phyloP scores from a whole-genome alignment of 2,797 vertebrate genomes.

The Pteronotus mesoamericanus region DNA sequence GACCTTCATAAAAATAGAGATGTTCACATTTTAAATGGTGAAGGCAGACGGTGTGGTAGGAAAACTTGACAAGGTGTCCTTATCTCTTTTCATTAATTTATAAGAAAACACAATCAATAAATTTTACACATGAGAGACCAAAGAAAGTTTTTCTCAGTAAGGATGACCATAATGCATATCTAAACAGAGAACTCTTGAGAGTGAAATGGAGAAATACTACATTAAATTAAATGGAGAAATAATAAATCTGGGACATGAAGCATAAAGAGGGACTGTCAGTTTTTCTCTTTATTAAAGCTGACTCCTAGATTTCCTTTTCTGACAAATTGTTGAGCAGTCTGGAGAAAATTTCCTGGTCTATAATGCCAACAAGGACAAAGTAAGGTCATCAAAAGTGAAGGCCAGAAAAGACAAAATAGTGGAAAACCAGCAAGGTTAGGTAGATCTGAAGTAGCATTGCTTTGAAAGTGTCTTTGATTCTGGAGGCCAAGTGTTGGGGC shows the following conservation, averaged over 20 bases:
- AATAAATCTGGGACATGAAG: not conserved
- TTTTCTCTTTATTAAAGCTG: not conserved
- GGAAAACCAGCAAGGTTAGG: not conserved
- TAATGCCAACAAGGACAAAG: not conserved
- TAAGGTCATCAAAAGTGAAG: not conserved
- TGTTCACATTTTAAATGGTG: not conserved
- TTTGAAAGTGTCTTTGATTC: not conserved
- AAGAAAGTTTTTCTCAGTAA: not conserved
- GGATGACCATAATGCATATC: not conserved
- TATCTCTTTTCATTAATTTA: not conserved
- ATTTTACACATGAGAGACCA: not conserved
- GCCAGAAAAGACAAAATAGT: not conserved
- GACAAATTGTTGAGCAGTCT: not conserved
- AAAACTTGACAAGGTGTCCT: not conserved
- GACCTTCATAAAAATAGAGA: not conserved
- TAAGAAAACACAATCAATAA: not conserved
- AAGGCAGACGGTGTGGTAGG: not conserved
- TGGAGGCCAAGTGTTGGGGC: not conserved
- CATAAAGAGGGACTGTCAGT: not conserved
- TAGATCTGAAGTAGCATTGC: not conserved
- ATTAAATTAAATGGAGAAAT: not conserved
- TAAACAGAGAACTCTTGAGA: not conserved
- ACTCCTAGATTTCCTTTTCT: not conserved
- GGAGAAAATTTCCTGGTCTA: not conserved
- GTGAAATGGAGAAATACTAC: not conserved